Evolutionary conservation across 2,797 vertebrate species (phyloP).

Genomic region (Lutjanus campechanus): DNA sequence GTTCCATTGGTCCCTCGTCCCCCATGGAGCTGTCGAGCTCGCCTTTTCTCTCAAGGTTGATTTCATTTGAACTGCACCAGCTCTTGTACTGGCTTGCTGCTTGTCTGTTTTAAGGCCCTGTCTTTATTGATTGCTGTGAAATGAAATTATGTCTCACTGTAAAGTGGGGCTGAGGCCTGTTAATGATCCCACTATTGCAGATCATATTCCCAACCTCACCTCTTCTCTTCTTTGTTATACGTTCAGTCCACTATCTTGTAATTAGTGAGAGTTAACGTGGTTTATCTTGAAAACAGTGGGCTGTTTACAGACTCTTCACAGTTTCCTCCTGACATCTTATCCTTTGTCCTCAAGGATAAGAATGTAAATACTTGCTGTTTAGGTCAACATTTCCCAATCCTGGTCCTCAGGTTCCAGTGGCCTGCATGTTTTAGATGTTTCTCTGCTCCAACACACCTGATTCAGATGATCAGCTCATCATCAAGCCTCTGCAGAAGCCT

Average conservation of each 20-base stretch:
- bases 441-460: too few relatives aligned
- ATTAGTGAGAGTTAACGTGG: conserved; percentile 20
- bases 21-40: conserved; percentile 20
- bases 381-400: too few relatives aligned
- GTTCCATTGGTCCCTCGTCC: conserved; percentile 40
- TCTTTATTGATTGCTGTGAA: conserved; percentile 68
- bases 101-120: conserved; percentile 53
- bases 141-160: conserved; percentile 67
- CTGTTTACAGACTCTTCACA: not conserved
- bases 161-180: conserved; percentile 40
- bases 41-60: conserved; percentile 70
- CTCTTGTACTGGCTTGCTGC: conserved; percentile 47
- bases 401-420: too few relatives aligned
- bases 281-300: conserved; percentile 16
- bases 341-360: not conserved
- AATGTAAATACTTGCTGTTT: too few relatives aligned
- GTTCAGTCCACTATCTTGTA: conserved; percentile 14
- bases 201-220: conserved; percentile 41
- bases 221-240: conserved; percentile 15
- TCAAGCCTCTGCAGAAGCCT: too few relatives aligned
- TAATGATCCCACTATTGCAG: conserved; percentile 59
- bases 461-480: too few relatives aligned
- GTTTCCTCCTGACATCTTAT: not conserved
- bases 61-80: conserved; percentile 65
- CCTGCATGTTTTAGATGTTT: too few relatives aligned